Evolutionary conservation across 2,888 invertebrate genomes (phyloP).

Genomic region (Creontiades dilutus): DNA sequence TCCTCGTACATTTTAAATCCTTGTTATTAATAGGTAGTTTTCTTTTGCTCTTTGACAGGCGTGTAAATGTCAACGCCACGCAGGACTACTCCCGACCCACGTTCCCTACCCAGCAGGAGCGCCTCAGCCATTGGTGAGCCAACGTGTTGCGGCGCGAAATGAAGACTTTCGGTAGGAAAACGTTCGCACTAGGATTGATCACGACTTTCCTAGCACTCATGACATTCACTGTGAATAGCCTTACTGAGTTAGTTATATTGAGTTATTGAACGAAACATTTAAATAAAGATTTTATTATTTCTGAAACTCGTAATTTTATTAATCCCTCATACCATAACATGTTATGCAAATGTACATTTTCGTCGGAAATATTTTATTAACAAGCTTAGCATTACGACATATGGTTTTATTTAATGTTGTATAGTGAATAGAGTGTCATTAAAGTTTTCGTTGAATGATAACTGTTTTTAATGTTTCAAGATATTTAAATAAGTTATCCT

Average conservation of each 20-base stretch:
- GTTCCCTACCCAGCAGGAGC: slow-evolving; percentile 47
- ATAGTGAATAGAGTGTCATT: no score
- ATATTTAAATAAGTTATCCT: no score
- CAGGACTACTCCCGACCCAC: slow-evolving; percentile 22
- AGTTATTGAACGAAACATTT: slow-evolving; percentile 14
- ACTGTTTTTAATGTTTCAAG: no score
- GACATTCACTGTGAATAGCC: slow-evolving; percentile 43
- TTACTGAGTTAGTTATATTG: slow-evolving; percentile 31
- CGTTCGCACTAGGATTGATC: slow-evolving; percentile 36
- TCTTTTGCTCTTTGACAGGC: no score
- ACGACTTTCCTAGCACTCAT: slow-evolving; percentile 50
- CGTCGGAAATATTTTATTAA: no score
- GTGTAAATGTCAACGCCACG: not conserved
- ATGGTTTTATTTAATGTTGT: no score
- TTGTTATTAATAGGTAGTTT: no score
- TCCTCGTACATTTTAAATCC: no score
- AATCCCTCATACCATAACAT: no score
- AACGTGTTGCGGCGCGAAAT: not conserved
- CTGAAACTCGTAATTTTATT: not conserved
- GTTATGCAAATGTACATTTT: no score
- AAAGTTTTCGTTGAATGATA: no score
- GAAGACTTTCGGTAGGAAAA: slow-evolving; percentile 27
- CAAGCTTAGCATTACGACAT: no score
- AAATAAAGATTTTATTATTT: not conserved
- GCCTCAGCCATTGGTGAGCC: slow-evolving; percentile 57